These are phyloP conservation scores for Nasonia oneida DNA, from an alignment of 2,888 invertebrate genomes.

Conservation along the genomic window DNA sequence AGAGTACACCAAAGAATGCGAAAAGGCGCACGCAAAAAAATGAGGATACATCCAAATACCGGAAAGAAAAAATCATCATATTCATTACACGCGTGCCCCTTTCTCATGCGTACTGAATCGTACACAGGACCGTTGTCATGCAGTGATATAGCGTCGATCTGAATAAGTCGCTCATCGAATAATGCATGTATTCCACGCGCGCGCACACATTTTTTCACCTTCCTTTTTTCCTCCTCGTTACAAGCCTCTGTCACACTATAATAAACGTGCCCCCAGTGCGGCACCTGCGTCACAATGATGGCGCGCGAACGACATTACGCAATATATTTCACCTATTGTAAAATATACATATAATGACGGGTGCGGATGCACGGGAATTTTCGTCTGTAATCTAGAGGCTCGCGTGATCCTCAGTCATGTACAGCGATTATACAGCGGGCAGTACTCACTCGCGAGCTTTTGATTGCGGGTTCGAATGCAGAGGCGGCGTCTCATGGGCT, in stretches of 20 bases:
- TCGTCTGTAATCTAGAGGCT: background rate
- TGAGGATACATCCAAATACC: background rate
- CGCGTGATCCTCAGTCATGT: background rate
- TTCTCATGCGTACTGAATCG: background rate
- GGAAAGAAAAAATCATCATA: background rate
- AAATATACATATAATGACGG: background rate
- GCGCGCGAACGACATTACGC: background rate
- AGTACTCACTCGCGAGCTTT: background rate
- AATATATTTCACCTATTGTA: background rate
- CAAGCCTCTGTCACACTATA: too few relatives aligned
- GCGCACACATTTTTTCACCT: background rate
- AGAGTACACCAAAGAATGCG: background rate
- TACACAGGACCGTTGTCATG: background rate
- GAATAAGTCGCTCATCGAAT: background rate
- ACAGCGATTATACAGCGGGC: background rate
- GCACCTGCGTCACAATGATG: too few relatives aligned
- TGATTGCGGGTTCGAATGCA: background rate
- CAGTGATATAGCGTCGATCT: constrained; percentile 2
- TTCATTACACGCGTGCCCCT: background rate
- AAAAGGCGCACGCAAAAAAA: background rate
- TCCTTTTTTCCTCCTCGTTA: background rate
- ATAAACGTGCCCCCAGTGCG: too few relatives aligned
- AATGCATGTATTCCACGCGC: background rate
- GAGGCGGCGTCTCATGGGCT: background rate
- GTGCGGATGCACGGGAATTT: background rate